Evolutionary conservation across 2,113 vertebrate species (phyloP).

Genomic region (Crotalus helleri): DNA sequence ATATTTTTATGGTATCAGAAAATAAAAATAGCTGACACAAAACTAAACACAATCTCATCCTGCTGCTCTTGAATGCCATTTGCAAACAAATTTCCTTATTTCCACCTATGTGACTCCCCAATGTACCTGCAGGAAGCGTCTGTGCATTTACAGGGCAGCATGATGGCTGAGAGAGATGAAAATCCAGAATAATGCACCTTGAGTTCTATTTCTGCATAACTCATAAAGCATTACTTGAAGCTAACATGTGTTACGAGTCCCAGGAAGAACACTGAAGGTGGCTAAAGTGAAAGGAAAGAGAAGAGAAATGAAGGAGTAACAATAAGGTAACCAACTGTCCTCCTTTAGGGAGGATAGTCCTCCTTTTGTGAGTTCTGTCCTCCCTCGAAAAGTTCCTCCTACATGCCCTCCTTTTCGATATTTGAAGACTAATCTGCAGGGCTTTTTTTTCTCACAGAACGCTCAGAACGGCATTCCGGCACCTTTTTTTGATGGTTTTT

Average conservation of each 20-base stretch:
- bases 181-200: neutral
- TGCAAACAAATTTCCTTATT: slow-evolving; percentile 3
- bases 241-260: neutral
- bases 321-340: neutral
- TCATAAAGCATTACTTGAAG: neutral
- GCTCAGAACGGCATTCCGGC: no score
- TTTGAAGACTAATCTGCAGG: no score
- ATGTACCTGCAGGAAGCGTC: neutral
- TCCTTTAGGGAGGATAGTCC: no score
- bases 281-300: neutral
- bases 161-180: neutral
- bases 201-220: neutral
- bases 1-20: neutral
- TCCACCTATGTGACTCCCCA: slow-evolving; percentile 2
- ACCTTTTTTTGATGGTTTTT: no score
- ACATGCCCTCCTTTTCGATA: no score
- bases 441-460: no score
- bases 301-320: neutral
- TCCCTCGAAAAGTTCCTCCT: no score
- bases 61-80: slow-evolving; percentile 13
- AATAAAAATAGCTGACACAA: neutral
- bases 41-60: slow-evolving; percentile 18
- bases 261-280: neutral
- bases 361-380: no score
- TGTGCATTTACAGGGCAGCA: neutral